A percentile compares a stretch with the other conserved stretches of the same genome.
Evolutionary conservation across 1,140 invertebrate genomes (phyloP).

Genomic region (Leptinotarsa undecemlineata): DNA sequence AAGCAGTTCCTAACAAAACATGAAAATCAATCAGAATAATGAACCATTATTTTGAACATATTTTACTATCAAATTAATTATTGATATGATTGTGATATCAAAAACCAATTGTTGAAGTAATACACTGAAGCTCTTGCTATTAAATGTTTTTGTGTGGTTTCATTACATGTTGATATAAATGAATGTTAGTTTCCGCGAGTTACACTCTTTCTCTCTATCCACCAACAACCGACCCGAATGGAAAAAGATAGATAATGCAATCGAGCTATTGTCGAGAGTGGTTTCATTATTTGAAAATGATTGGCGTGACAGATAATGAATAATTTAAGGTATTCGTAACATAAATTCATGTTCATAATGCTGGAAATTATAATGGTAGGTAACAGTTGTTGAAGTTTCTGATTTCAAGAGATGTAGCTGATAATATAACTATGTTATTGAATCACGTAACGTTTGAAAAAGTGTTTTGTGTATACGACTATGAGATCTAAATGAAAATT

Average conservation of each 20-base stretch:
- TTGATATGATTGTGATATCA: not conserved
- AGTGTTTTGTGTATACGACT: too few relatives aligned
- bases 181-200: constrained; percentile 5
- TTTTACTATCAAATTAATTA: constrained; percentile 21
- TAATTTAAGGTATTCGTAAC: constrained; percentile 39
- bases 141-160: constrained; percentile 30
- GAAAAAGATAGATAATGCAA: constrained; percentile 13
- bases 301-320: constrained; percentile 45
- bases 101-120: constrained; percentile 18
- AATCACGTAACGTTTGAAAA: constrained; percentile 17
- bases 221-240: not conserved
- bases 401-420: constrained; percentile 29
- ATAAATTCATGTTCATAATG: constrained; percentile 37
- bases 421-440: constrained; percentile 17
- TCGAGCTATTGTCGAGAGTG: constrained; percentile 15
- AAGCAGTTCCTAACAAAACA: too few relatives aligned
- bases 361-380: constrained; percentile 37
- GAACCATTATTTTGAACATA: not conserved
- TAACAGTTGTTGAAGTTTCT: constrained; percentile 38
- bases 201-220: not conserved
- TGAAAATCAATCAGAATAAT: not conserved
- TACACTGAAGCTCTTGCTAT: constrained; percentile 11
- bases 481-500: too few relatives aligned
- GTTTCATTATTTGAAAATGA: constrained; percentile 33
- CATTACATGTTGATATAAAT: constrained; percentile 22